A percentile compares a stretch with the other conserved stretches of the same genome.
phyloP scores from a whole-genome alignment of 2,797 vertebrate genomes.

The Bradypodion ventrale region DNA sequence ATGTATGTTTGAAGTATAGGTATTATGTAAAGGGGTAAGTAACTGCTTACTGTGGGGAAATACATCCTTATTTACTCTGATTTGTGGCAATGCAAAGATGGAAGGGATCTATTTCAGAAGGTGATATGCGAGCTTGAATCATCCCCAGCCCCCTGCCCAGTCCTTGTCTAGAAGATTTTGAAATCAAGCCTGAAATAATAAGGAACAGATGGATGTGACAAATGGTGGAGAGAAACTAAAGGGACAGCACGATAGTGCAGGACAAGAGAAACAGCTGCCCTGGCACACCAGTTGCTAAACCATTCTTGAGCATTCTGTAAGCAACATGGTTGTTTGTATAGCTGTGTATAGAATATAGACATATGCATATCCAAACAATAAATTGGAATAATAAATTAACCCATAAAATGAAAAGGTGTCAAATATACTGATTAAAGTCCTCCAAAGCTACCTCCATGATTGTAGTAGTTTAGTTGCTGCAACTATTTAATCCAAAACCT shows the following conservation, averaged over 20 bases:
- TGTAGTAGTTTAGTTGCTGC: not conserved
- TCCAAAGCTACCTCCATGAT: not conserved
- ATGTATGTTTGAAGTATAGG: not conserved
- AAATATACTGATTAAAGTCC: too few relatives aligned
- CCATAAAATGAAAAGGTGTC: not conserved
- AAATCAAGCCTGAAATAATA: conserved; percentile 32
- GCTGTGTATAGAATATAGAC: not conserved
- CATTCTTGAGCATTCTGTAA: conserved; percentile 18
- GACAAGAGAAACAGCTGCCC: conserved; percentile 42
- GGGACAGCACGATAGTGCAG: conserved; percentile 35
- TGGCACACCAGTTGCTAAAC: conserved; percentile 35
- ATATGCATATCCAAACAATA: not conserved
- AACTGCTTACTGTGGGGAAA: not conserved
- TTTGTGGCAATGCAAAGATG: not conserved
- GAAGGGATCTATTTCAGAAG: conserved; percentile 6
- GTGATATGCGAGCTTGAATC: not conserved
- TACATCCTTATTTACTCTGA: not conserved
- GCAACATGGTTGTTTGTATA: conserved; percentile 13
- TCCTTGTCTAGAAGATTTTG: conserved; percentile 12
- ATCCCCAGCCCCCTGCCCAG: not conserved
- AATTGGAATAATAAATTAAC: not conserved
- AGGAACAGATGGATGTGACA: conserved; percentile 42
- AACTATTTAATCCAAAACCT: not conserved
- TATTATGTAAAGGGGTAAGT: not conserved
- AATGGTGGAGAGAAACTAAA: conserved; percentile 36